Conservation (phyloP, 2,888 invertebrate genomes). For the Andrena praecox region DNA sequence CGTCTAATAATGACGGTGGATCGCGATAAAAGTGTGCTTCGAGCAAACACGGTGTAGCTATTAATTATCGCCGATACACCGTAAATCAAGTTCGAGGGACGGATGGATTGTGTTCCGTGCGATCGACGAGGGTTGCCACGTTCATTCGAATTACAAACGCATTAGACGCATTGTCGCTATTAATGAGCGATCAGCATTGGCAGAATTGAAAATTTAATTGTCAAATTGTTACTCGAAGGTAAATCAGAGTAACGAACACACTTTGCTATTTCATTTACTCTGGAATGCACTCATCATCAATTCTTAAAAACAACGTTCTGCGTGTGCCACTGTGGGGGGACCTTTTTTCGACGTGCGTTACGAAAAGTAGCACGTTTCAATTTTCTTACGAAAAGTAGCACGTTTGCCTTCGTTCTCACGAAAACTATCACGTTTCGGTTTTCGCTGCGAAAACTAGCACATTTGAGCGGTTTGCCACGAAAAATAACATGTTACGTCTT, state of each 20-base stretch:
- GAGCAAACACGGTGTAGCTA: conserved; percentile 39
- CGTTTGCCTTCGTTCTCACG: too few species aligned
- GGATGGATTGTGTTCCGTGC: conserved; percentile 2
- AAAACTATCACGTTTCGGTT: too few species aligned
- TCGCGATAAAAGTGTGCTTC: conserved; percentile 45
- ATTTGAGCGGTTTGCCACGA: too few species aligned
- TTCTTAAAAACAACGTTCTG: too few species aligned
- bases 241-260: not conserved
- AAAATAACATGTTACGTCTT: too few species aligned
- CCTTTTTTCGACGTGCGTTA: too few species aligned
- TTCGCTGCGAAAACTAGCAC: too few species aligned
- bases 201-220: not conserved
- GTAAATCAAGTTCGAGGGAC: conserved; percentile 32
- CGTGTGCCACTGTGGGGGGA: too few species aligned
- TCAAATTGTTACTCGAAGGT: not conserved
- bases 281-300: too few species aligned
- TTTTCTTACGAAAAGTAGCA: too few species aligned
- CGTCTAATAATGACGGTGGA: conserved; percentile 25
- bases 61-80: conserved; percentile 35
- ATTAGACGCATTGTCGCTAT: not conserved
- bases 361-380: too few species aligned
- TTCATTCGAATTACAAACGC: not conserved
- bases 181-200: not conserved
- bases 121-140: not conserved
- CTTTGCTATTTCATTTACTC: too few species aligned